Percentiles rank a stretch among this genome's conserved stretches.
Evolutionary conservation across 2,888 invertebrate species (phyloP).

Genomic region (Boloria selene): DNA sequence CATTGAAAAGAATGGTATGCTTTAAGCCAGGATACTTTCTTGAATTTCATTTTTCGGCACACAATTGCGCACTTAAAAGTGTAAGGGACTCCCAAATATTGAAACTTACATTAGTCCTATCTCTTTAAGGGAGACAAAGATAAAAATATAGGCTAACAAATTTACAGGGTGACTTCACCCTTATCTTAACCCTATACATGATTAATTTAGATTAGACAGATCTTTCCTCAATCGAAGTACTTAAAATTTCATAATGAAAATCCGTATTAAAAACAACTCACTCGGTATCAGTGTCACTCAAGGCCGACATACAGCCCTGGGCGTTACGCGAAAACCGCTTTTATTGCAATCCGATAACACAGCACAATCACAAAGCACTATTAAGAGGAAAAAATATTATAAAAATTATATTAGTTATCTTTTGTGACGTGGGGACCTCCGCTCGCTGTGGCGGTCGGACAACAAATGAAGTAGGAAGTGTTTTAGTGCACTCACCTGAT

Average conservation of each 20-base stretch:
- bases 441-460: conserved; percentile 50
- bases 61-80: too few species aligned
- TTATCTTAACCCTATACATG: too few species aligned
- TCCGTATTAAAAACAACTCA: conserved; percentile 19
- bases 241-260: background rate
- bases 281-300: conserved; percentile 22
- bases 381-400: background rate
- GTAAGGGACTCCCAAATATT: too few species aligned
- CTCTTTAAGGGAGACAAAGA: too few species aligned
- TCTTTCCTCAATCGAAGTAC: background rate
- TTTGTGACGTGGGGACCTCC: conserved; percentile 48
- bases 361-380: conserved; percentile 39
- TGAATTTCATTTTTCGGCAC: too few species aligned
- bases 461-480: conserved; percentile 63
- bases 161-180: too few species aligned
- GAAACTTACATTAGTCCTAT: too few species aligned
- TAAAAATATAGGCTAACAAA: too few species aligned
- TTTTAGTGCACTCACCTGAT: conserved; percentile 56
- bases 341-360: conserved; percentile 9
- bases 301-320: conserved; percentile 32
- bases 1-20: too few species aligned
- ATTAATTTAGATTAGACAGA: too few species aligned
- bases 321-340: background rate
- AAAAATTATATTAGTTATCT: background rate
- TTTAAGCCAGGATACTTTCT: too few species aligned